Percentiles rank a stretch among this genome's conserved stretches.
These are phyloP conservation scores for Dipodomys stephensi DNA, from an alignment of 2,113 vertebrate species.

Conservation along the genomic window DNA sequence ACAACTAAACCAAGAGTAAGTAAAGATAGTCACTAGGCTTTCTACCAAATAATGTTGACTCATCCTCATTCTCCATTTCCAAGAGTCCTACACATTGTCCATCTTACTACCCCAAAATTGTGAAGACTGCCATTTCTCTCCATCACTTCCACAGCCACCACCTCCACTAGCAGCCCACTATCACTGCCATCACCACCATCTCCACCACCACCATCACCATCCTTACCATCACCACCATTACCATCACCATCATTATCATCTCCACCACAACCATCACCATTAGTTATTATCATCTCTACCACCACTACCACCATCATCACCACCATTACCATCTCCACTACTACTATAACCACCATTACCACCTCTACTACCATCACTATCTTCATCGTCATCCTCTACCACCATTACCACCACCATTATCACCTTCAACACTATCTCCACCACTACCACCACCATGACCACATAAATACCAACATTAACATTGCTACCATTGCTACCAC, in stretches of 20 bases:
- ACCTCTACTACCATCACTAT: neutral
- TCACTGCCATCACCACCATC: fast-evolving
- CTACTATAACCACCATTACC: neutral
- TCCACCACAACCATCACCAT: too few species aligned
- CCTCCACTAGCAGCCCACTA: neutral
- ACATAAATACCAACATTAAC: neutral
- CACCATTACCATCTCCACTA: too few species aligned
- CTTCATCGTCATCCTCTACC: neutral
- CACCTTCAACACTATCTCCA: neutral
- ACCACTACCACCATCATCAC: too few species aligned
- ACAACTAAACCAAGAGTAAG: neutral
- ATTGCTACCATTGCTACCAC: neutral
- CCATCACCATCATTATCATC: too few species aligned
- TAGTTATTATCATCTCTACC: too few species aligned
- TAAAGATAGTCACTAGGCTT: neutral
- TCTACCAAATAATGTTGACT: neutral
- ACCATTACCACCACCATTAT: neutral
- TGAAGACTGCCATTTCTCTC: neutral
- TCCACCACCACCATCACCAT: neutral
- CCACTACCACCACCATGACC: neutral
- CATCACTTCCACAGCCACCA: fast-evolving
- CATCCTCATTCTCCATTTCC: neutral
- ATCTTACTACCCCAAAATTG: neutral
- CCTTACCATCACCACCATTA: neutral
- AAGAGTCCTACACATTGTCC: neutral